A percentile compares a stretch with the other conserved stretches of the same genome.
phyloP scores from a whole-genome alignment of 2,113 vertebrate genomes.

The Castor canadensis region DNA sequence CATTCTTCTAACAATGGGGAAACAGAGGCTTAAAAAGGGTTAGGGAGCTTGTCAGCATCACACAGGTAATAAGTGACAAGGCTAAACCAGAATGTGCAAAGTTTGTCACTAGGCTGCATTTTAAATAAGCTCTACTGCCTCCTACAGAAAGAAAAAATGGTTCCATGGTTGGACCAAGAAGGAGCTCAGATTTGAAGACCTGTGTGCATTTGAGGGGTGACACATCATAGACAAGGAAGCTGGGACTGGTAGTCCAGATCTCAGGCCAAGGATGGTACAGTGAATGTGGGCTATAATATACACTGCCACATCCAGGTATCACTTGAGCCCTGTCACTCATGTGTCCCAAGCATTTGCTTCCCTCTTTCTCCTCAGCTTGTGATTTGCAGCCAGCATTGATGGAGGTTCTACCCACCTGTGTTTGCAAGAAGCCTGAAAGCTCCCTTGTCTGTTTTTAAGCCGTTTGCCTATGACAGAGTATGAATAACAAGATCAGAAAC shows the following conservation, averaged over 20 bases:
- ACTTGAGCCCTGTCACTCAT: not conserved
- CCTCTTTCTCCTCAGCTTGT: not conserved
- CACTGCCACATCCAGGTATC: not conserved
- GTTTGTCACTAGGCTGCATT: slow-evolving; percentile 24
- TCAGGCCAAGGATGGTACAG: accelerated
- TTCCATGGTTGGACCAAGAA: not conserved
- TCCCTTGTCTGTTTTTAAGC: slow-evolving; percentile 70
- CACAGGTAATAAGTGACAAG: not conserved
- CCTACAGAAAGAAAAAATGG: not conserved
- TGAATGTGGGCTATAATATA: accelerated
- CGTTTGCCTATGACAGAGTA: slow-evolving; percentile 49
- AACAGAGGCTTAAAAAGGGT: slow-evolving; percentile 6
- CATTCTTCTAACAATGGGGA: slow-evolving; percentile 6
- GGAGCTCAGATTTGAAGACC: not conserved
- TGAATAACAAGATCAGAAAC: slow-evolving; percentile 72
- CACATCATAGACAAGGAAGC: accelerated
- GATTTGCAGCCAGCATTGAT: slow-evolving; percentile 7
- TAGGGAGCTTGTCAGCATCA: not conserved
- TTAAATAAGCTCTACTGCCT: not conserved
- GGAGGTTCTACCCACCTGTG: slow-evolving; percentile 12
- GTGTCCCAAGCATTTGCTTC: accelerated
- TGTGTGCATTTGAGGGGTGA: not conserved
- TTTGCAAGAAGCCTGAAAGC: slow-evolving; percentile 61
- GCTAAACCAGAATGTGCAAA: not conserved
- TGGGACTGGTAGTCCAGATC: not conserved